These are phyloP conservation scores for Falcunculus frontatus DNA, from an alignment of 2,113 vertebrate species.

Conservation along the genomic window DNA sequence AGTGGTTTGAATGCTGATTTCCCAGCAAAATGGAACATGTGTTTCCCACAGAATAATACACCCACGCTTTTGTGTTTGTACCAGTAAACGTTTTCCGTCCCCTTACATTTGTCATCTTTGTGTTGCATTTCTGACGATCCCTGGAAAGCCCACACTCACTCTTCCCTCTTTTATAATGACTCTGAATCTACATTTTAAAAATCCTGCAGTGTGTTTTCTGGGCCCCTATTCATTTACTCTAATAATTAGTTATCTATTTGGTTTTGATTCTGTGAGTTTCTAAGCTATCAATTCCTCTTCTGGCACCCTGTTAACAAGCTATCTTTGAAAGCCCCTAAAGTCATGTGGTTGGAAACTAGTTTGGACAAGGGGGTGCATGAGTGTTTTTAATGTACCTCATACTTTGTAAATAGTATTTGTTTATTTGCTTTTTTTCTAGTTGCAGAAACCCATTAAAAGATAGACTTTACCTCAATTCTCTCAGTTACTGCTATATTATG, in stretches of 20 bases:
- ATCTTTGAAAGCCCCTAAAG: not conserved
- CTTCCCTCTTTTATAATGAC: not conserved
- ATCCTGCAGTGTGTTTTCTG: not conserved
- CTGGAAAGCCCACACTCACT: not conserved
- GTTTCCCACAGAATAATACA: constrained; percentile 13
- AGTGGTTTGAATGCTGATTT: not conserved
- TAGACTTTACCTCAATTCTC: not conserved
- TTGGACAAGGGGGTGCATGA: not conserved
- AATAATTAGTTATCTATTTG: not conserved
- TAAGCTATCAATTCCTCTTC: not conserved
- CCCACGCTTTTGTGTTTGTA: not conserved
- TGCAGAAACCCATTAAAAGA: not conserved
- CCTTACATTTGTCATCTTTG: not conserved
- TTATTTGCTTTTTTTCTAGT: not conserved
- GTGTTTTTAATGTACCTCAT: not conserved
- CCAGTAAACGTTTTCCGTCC: constrained; percentile 1
- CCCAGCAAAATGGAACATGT: not conserved
- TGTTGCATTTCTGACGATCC: not conserved
- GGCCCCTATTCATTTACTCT: not conserved
- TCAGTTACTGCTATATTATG: not conserved
- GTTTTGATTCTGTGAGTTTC: not conserved
- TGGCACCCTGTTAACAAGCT: not conserved
- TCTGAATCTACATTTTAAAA: not conserved
- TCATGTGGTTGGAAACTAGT: not conserved
- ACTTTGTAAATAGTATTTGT: not conserved